Base-by-base conservation (phyloP, 2,797 vertebrate genomes). In the Chelon labrosus region DNA sequence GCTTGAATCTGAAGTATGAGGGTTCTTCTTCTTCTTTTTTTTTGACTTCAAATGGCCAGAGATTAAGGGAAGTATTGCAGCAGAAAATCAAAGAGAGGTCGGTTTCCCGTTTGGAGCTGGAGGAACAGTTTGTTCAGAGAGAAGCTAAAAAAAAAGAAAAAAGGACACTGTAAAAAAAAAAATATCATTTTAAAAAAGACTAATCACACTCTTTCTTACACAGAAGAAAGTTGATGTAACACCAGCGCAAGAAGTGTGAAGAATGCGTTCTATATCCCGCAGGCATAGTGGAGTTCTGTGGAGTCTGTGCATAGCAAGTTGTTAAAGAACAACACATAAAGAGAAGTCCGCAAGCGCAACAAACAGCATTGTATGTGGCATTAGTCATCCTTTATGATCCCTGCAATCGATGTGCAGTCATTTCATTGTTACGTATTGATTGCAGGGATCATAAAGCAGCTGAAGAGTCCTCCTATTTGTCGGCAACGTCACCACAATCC, bases 151-250 rank as follows among this genome's bases (percentile, higher is more conserved):
- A 49, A 56, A 50, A 70, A 44, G 3, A 22, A 22, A 22, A 22
- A 22, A 62, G 60, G 1, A 16, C 19, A 44, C 22, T 22, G 22
- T 3, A 22, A 22, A 3, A 12, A 3, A 12, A 56, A 67, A 31
- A 6, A 5, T 2, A 41, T n/a, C 1, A 31, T 25, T 66, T 37
- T 57, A 41, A 57, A 56, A 74, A 59, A 65, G 51, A 54, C 66
- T 61, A 79, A 79, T 75, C 35, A 41, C 46, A 61, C 5, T 13
- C 22, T 65, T 77, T 83, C 71, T 44, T 71, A 20, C 53, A 49
- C 35, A 57, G 55, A 67, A 52, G 41, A 49, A 54, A 70, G 17
- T 63, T 90, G 86, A 88, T 80, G 88, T 70, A 85, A 91, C 67
- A 76, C 60, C 39, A 19, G 53, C 61, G 89, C 72, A 87, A 88